Conservation (phyloP, 2,797 vertebrate genomes). For the Lophius americanus region DNA sequence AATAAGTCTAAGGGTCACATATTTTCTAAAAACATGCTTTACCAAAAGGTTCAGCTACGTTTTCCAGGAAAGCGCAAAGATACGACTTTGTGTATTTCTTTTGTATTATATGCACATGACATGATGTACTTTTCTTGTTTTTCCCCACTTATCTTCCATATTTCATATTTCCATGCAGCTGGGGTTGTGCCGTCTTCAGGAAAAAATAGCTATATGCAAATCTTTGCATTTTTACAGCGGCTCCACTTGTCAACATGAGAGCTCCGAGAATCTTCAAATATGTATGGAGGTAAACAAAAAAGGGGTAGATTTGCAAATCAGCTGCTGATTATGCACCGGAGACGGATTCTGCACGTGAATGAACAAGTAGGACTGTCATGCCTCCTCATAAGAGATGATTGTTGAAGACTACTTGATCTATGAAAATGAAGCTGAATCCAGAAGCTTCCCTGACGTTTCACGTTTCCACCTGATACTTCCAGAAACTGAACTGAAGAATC, state of each 20-base stretch:
- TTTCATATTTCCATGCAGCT: slow-evolving; percentile 1
- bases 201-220: slow-evolving; percentile 3
- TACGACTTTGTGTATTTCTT: neutral
- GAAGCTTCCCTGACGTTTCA: slow-evolving; percentile 33
- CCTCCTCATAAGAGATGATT: slow-evolving; percentile 2
- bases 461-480: slow-evolving; percentile 57
- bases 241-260: neutral
- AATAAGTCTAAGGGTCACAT: too few species aligned
- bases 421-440: neutral
- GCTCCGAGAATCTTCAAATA: neutral
- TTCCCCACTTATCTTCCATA: neutral
- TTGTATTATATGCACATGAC: neutral
- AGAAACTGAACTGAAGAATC: slow-evolving; percentile 49
- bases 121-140: neutral
- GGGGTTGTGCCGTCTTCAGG: neutral
- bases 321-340: neutral
- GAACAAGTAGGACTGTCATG: neutral
- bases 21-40: too few species aligned
- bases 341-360: too few species aligned
- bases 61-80: neutral
- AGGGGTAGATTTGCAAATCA: neutral
- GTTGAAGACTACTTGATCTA: slow-evolving; percentile 9
- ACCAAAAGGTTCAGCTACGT: neutral
- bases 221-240: neutral
- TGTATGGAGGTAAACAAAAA: neutral